Evolutionary conservation across 2,797 vertebrate species (phyloP).

Genomic region (Delichon dasypus): DNA sequence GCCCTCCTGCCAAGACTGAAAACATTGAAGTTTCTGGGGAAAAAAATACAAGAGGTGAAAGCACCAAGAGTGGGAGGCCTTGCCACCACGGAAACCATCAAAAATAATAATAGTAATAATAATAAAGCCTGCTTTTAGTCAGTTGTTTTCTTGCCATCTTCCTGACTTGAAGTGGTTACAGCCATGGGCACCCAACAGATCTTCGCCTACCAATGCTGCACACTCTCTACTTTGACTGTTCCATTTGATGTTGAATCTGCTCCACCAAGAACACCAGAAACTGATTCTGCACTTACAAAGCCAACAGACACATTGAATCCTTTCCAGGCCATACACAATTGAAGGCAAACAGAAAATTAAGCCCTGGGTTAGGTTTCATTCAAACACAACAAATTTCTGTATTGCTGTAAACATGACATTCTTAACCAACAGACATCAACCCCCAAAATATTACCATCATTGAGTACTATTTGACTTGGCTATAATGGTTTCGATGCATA

Average conservation of each 20-base stretch:
- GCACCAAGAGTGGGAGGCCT: not conserved
- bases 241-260: not conserved
- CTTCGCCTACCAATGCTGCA: not conserved
- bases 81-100: not conserved
- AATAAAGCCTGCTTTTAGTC: not conserved
- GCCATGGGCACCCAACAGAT: not conserved
- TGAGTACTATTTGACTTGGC: not conserved
- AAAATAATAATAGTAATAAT: not conserved
- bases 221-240: not conserved
- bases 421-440: not conserved
- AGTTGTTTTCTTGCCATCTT: not conserved
- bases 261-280: not conserved
- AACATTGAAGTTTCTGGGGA: not conserved
- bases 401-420: not conserved
- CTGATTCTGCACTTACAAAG: not conserved
- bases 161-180: not conserved
- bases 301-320: conserved; percentile 1
- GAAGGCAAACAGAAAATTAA: not conserved
- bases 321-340: conserved; percentile 59
- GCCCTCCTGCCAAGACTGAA: not conserved
- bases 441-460: not conserved
- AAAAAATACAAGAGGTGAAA: not conserved
- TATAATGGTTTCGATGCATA: not conserved
- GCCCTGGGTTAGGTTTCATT: conserved; percentile 72
- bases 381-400: conserved; percentile 69